Conservation (phyloP, 2,888 invertebrate genomes). For the Quadroppia sp. region DNA sequence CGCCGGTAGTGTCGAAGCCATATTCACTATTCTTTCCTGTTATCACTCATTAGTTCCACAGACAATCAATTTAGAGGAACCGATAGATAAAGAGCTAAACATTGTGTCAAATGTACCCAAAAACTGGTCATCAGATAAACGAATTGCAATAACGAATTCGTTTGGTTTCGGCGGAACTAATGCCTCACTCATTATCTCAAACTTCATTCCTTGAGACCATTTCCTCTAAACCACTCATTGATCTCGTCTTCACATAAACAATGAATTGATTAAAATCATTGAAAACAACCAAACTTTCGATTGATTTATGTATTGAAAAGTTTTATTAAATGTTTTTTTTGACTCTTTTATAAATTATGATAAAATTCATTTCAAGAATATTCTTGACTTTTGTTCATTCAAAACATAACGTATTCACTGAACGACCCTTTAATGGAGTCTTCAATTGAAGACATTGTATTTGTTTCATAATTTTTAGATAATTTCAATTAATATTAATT, state of each 20-base stretch:
- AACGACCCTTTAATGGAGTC: no score
- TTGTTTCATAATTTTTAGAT: no score
- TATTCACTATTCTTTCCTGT: constrained; percentile 76
- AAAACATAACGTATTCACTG: no score
- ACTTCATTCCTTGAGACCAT: constrained; percentile 48
- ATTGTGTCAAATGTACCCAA: constrained; percentile 63
- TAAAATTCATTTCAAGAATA: no score
- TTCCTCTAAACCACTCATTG: constrained; percentile 53
- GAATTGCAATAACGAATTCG: constrained; percentile 85
- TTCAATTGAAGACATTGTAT: no score
- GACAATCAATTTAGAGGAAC: constrained; percentile 75
- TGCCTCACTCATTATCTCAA: constrained; percentile 69
- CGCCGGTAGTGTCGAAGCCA: constrained; percentile 90
- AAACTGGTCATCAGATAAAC: constrained; percentile 57
- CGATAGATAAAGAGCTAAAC: constrained; percentile 65
- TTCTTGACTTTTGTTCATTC: no score
- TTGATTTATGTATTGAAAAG: no score
- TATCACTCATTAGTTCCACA: constrained; percentile 73
- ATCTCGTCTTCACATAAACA: constrained; percentile 65
- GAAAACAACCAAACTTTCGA: no score
- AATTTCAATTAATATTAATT: neutral
- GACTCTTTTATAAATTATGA: no score
- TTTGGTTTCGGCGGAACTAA: constrained; percentile 99
- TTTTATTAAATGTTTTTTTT: no score
- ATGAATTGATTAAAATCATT: no score